Conservation (phyloP, 2,797 vertebrate genomes). For the Chromobotia macracanthus region DNA sequence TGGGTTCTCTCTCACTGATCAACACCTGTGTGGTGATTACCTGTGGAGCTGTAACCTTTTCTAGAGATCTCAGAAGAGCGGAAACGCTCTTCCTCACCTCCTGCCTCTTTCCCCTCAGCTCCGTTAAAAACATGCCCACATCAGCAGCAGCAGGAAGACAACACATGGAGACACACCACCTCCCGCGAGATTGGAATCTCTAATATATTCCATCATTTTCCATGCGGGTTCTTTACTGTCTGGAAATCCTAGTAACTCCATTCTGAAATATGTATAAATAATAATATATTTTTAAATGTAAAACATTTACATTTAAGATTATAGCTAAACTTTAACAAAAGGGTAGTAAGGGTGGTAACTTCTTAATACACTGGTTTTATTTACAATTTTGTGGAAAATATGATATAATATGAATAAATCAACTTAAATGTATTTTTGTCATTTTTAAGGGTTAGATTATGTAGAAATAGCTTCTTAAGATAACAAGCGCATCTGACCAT, state of each 20-base stretch:
- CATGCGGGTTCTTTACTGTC: neutral
- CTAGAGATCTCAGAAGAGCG: conserved; percentile 41
- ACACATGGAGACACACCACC: neutral
- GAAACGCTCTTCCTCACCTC: conserved; percentile 48
- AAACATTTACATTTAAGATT: neutral
- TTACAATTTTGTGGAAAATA: neutral
- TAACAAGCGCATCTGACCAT: too few relatives aligned
- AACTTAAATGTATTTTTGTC: neutral
- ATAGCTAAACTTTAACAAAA: neutral
- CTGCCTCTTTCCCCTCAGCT: conserved; percentile 41
- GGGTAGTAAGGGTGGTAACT: too few relatives aligned
- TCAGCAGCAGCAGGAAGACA: conserved; percentile 48
- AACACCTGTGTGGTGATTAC: conserved; percentile 39
- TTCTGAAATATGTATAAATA: too few relatives aligned
- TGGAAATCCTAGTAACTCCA: neutral
- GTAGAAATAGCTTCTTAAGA: neutral
- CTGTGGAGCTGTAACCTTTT: conserved; percentile 59
- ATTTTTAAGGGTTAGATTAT: neutral
- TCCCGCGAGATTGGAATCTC: conserved; percentile 16
- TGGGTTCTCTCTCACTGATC: conserved; percentile 17
- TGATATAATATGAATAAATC: neutral
- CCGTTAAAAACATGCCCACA: conserved; percentile 51
- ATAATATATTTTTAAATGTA: too few relatives aligned
- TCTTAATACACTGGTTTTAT: neutral
- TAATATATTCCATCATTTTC: conserved; percentile 9